Conservation (phyloP, 2,888 invertebrate genomes). For the Nomada ferruginata region DNA sequence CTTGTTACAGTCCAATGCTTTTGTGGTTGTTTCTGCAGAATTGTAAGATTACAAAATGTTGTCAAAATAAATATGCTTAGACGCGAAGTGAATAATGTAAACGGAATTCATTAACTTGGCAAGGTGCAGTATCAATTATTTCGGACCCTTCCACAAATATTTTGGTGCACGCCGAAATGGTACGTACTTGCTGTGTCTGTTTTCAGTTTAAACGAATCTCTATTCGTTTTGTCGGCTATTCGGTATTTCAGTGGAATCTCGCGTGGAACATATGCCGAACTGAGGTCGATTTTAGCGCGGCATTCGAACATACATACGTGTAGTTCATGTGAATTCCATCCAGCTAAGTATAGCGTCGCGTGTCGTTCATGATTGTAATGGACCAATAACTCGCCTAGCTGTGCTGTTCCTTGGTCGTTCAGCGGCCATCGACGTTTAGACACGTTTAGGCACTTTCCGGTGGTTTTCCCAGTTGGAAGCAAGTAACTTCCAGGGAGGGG, state of each 20-base stretch:
- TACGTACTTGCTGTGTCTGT: background rate
- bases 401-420: background rate
- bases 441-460: constrained; percentile 15
- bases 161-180: background rate
- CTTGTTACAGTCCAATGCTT: no score
- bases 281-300: constrained; percentile 21
- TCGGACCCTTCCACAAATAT: no score
- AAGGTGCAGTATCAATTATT: no score
- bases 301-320: constrained; percentile 15
- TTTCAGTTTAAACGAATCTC: background rate
- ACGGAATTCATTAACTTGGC: no score
- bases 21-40: no score
- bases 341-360: constrained; percentile 45
- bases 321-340: constrained; percentile 39
- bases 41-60: no score
- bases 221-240: background rate
- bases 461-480: background rate
- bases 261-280: constrained; percentile 7
- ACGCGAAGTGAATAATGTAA: no score
- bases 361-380: constrained; percentile 51
- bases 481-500: no score
- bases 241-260: constrained; percentile 24
- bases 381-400: constrained; percentile 32
- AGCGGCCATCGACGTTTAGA: constrained; percentile 25
- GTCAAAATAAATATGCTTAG: no score